Evolutionary conservation across 2,113 vertebrate genomes (phyloP).

Genomic region (Calonectris borealis): DNA sequence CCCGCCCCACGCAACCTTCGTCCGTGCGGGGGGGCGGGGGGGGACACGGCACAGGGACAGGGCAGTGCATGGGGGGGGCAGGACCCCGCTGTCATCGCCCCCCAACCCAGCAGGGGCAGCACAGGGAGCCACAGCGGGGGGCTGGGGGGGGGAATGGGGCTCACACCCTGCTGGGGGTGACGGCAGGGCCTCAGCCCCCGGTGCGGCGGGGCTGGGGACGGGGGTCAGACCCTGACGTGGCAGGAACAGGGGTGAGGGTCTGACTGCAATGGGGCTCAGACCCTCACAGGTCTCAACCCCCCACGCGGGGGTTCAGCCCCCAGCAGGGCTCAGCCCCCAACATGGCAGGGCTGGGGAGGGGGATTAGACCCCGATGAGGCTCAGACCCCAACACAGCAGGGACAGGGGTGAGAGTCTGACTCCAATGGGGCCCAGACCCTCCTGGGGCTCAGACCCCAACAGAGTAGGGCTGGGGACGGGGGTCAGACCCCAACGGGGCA

Average conservation of each 20-base stretch:
- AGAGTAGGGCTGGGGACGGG: not conserved
- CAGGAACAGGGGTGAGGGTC: not conserved
- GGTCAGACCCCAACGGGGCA: not conserved
- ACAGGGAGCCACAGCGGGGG: not conserved
- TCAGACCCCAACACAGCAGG: not conserved
- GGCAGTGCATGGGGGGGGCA: not conserved
- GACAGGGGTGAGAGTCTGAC: not conserved
- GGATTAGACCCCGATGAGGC: no score
- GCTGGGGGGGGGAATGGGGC: no score
- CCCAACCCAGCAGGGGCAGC: not conserved
- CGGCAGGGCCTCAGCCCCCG: not conserved
- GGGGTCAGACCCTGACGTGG: no score
- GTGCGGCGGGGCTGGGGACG: not conserved
- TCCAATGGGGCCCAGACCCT: no score
- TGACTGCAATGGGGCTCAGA: no score
- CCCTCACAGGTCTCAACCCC: not conserved
- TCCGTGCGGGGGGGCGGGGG: not conserved
- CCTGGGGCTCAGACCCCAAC: no score
- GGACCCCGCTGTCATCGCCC: not conserved
- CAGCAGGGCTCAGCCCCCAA: not conserved
- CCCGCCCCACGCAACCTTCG: not conserved
- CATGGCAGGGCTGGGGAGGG: no score
- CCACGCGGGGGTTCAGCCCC: no score
- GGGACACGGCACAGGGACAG: no score
- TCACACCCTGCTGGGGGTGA: no score